A percentile compares a stretch with the other conserved stretches of the same genome.
Evolutionary conservation across 2,888 invertebrate genomes (phyloP).

Genomic region (Parnassius orleans): DNA sequence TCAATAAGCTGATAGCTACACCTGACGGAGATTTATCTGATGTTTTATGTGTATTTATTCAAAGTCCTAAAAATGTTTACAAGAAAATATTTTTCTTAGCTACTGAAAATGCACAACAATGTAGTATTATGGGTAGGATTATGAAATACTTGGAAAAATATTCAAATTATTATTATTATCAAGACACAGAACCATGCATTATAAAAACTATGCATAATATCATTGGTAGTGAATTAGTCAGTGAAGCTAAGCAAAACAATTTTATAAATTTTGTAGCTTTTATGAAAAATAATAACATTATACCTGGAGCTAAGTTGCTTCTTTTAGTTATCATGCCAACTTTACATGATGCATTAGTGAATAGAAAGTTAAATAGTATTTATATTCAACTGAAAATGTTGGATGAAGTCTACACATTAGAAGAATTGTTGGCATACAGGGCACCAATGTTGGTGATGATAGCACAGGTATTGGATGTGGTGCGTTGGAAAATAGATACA

Average conservation of each 20-base stretch:
- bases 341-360: conserved; percentile 54
- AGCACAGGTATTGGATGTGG: conserved; percentile 59
- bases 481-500: conserved; percentile 59
- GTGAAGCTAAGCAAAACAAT: conserved; percentile 48
- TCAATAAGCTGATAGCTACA: conserved; percentile 59
- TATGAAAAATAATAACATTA: conserved; percentile 48
- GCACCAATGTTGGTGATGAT: conserved; percentile 68
- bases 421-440: conserved; percentile 56
- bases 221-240: conserved; percentile 43
- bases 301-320: conserved; percentile 54
- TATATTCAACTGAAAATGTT: conserved; percentile 53
- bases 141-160: conserved; percentile 55
- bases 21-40: conserved; percentile 50
- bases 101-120: conserved; percentile 54
- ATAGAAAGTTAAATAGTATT: conserved; percentile 46
- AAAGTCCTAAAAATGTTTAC: conserved; percentile 58
- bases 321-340: conserved; percentile 64
- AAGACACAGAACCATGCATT: conserved; percentile 59
- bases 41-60: conserved; percentile 57
- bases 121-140: conserved; percentile 56
- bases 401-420: conserved; percentile 43
- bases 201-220: conserved; percentile 47
- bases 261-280: conserved; percentile 54
- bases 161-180: conserved; percentile 54
- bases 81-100: conserved; percentile 57